phyloP scores from a whole-genome alignment of 2,113 vertebrate species.

The Pardalotus punctatus region DNA sequence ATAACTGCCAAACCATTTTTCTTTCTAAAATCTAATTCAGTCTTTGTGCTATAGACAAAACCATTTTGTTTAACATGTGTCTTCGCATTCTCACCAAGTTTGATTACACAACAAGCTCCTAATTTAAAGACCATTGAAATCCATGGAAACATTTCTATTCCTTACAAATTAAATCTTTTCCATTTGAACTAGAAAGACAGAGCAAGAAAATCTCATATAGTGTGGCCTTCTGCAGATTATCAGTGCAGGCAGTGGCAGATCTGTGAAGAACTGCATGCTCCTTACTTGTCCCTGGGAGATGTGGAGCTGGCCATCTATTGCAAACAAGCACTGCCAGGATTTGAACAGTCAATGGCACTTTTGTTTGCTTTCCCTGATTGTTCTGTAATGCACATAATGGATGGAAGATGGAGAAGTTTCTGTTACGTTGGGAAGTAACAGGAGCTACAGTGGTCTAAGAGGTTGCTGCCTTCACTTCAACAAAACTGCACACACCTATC shows the following conservation, averaged over 20 bases:
- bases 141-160: not conserved
- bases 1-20: not conserved
- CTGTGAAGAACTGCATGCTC: not conserved
- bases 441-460: not conserved
- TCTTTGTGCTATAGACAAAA: not conserved
- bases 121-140: not conserved
- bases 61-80: not conserved
- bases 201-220: not conserved
- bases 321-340: constrained; percentile 52
- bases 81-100: not conserved
- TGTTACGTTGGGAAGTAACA: not conserved
- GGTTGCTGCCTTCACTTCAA: not conserved
- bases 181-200: not conserved
- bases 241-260: not conserved
- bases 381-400: not conserved
- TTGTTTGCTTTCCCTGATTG: constrained; percentile 35
- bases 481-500: not conserved
- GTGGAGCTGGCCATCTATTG: not conserved
- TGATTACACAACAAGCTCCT: not conserved
- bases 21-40: not conserved
- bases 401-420: not conserved
- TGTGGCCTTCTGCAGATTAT: not conserved
- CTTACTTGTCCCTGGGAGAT: not conserved
- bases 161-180: not conserved
- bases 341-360: constrained; percentile 53